Evolutionary conservation across 2,797 vertebrate species (phyloP), one percentile per base, ranked within the genome.

Genomic region (Carduelis carduelis): DNA sequence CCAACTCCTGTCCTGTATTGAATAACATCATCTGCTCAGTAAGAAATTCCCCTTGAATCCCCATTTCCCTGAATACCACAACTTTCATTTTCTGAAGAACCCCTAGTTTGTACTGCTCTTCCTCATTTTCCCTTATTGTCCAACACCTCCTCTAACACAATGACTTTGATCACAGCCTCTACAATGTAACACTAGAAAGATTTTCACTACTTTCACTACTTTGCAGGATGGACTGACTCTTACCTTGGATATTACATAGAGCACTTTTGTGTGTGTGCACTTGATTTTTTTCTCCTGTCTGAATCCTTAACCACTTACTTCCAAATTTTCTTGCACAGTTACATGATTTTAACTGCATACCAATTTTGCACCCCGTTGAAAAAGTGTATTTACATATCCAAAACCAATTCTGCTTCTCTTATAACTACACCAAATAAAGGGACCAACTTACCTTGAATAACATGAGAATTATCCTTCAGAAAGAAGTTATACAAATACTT

Each of bases 401-500:
- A 21, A 83, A 66, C 56, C 46, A 61, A 90, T 55, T 78, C 9
- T 32, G 30, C 34, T 74, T 75, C 26, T 76, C 8, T 65, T 49
- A 53, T 4, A 65, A 52, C 17, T 22, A 44, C 44, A 77, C 15
- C 37, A 80, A 64, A 47, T 21, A 47, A 77, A 50, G 5, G 11
- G 37, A 79, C 12, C 13, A 1, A 52, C 98, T 98, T 97, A 99
- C 99, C 99, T 98, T 99, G 99, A 95, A 99, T 99, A 90, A 99
- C 99, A 61, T 99, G 99, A 60, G 99, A 99, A 97, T 99, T 99
- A 98, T 99, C 99, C 98, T 99, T 99, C 91, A 99, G 96, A 97
- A 99, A 99, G 97, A 99, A 99, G 97, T 99, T 99, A 98, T 99
- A 99, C 70, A 99, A 98, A 95, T 99, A 99, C 97, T 99, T 99